Base-by-base conservation (phyloP, 2,113 vertebrate genomes). In the Silurus meridionalis region DNA sequence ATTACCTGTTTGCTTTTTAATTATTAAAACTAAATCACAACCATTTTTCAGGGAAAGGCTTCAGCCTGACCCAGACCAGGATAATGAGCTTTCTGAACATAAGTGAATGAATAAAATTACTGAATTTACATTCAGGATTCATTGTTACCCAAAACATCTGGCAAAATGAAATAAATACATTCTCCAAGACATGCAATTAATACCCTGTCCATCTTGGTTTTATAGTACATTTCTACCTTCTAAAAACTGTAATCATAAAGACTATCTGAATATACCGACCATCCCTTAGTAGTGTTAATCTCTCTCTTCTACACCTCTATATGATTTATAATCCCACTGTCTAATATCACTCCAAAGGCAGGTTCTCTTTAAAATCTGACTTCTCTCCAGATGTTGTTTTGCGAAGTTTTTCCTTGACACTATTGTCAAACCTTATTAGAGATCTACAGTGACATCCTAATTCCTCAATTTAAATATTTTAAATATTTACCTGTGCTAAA, bases 401-500 rank as follows among this genome's bases (percentile, higher is more conserved):
- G 23, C 0, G 3, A 1, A 50, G 17, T 19, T 74, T 74, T 74
- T 48, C 46, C 15, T 74, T 21, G 11, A 74, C 17, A 46, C 28
- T 7, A 67, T 25, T 66, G n/a, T 25, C 9, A 11, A 14, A 15
- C 8, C 55, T 72, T 25, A 72, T n/a, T 50, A 11, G 46, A 9
- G 19, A 50, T 28, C 6, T 57, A 79, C 25, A 79, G 28, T 0
- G 15, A 28, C 11, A 14, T 77, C 71, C 5, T 0, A 10, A 10
- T 74, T 74, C 50, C 74, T 53, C 0, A 77, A 55, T 15, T 63
- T 1, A 67, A 25, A 66, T 15, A 28, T 37, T 37, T 1, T 37
- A 11, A 77, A 52, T 71, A 53, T 79, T 37, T 83, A 92, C 92
- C 91, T 90, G 61, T 10, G 11, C 67, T 77, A 1, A 64, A 90